Percentiles rank a stretch among this genome's conserved stretches.
Conservation (phyloP, 2,113 vertebrate species). For the Barbus barbus region DNA sequence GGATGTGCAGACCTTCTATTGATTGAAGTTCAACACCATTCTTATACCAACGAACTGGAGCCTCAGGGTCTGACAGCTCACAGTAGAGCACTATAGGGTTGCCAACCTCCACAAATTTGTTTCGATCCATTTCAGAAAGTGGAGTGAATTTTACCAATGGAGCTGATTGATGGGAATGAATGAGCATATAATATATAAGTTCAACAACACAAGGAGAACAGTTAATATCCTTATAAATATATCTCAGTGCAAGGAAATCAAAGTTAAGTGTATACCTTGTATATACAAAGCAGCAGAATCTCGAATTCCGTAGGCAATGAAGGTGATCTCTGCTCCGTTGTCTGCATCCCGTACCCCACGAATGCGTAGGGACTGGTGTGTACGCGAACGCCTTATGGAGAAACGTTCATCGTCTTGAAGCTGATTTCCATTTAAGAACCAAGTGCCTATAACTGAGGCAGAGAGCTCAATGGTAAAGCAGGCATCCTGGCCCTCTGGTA, state of each 20-base stretch:
- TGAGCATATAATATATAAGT: no score
- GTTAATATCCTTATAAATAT: neutral
- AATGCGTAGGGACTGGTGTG: conserved; percentile 83
- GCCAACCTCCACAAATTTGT: conserved; percentile 80
- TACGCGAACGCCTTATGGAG: conserved; percentile 70
- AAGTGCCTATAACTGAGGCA: conserved; percentile 80
- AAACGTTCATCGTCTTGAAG: conserved; percentile 78
- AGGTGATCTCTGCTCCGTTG: conserved; percentile 83
- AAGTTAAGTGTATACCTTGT: conserved; percentile 77
- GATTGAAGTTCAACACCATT: conserved; percentile 75
- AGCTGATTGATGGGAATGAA: conserved; percentile 65
- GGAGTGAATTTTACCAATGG: conserved; percentile 78
- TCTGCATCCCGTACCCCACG: conserved; percentile 75
- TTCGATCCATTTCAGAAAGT: conserved; percentile 80
- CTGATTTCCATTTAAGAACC: conserved; percentile 84
- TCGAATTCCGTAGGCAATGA: conserved; percentile 80
- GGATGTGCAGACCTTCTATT: conserved; percentile 76
- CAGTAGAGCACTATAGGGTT: conserved; percentile 82
- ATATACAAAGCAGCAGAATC: conserved; percentile 86
- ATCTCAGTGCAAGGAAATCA: neutral
- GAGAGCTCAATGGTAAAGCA: conserved; percentile 88
- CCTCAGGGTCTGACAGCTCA: conserved; percentile 76
- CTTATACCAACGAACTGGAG: conserved; percentile 78
- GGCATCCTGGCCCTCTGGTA: conserved; percentile 81
- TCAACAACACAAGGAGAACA: neutral